These are phyloP conservation scores for Myrmophylax atrothorax DNA, from an alignment of 2,113 vertebrate genomes.

Conservation along the genomic window DNA sequence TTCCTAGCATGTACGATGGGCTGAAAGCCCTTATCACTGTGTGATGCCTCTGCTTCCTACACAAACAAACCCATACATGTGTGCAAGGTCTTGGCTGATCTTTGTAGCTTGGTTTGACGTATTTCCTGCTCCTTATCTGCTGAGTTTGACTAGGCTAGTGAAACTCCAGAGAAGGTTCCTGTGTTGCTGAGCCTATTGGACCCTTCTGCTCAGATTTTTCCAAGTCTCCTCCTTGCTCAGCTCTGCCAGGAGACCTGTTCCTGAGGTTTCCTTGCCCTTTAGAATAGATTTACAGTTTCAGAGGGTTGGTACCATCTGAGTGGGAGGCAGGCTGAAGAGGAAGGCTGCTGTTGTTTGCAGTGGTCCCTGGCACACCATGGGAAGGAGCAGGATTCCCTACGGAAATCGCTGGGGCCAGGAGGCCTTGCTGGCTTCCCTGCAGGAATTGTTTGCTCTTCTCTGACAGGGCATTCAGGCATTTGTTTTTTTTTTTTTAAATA, in stretches of 20 bases:
- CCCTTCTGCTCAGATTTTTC: background rate
- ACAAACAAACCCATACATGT: background rate
- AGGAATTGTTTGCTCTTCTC: background rate
- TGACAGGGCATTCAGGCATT: background rate
- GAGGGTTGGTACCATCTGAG: no score
- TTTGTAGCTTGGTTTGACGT: background rate
- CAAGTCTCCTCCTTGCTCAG: background rate
- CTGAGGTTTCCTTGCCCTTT: background rate
- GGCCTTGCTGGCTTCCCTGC: background rate
- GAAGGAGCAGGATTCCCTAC: background rate
- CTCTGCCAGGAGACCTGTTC: background rate
- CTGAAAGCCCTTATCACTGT: background rate
- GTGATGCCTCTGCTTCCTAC: background rate
- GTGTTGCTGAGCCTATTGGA: background rate
- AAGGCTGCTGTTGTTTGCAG: background rate
- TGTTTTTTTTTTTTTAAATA: background rate
- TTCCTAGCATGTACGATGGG: background rate
- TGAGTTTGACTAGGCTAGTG: background rate
- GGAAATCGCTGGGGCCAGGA: background rate
- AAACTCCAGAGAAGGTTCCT: background rate
- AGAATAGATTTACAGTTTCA: background rate
- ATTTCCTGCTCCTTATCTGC: background rate
- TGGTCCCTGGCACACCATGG: background rate
- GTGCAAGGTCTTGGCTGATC: background rate
- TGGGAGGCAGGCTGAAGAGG: background rate